Evolutionary conservation across 2,113 vertebrate genomes (phyloP).

Genomic region (Orcinus orca): DNA sequence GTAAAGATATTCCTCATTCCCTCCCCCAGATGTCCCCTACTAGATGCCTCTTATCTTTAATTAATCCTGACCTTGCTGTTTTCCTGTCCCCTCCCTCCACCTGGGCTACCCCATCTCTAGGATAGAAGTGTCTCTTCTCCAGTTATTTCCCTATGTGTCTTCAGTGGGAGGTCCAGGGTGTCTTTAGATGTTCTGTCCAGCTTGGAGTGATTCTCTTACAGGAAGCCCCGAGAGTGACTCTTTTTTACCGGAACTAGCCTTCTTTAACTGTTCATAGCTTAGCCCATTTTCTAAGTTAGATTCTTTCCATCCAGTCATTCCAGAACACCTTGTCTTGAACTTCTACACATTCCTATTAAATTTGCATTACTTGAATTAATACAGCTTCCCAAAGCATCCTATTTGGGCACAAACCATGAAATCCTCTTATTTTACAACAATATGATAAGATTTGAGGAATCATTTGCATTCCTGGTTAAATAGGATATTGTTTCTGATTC

Average conservation of each 20-base stretch:
- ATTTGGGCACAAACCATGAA: neutral
- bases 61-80: neutral
- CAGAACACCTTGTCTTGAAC: neutral
- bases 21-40: neutral
- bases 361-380: constrained; percentile 18
- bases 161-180: neutral
- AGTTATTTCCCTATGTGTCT: neutral
- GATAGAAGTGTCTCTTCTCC: neutral
- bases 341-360: neutral
- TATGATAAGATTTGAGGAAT: neutral
- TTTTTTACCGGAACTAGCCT: neutral
- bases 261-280: neutral
- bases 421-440: neutral
- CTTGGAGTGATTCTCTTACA: neutral
- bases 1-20: neutral
- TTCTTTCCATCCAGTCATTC: neutral
- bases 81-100: neutral
- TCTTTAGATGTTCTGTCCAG: neutral
- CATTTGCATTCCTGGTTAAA: neutral
- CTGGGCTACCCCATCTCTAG: neutral
- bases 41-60: neutral
- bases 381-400: neutral
- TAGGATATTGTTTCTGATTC: neutral
- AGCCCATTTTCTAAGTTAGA: neutral
- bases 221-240: neutral